Evolutionary conservation across 2,113 vertebrate genomes (phyloP), one percentile per base, ranked within the genome.

Genomic region (Sterrhoptilus dennistouni): DNA sequence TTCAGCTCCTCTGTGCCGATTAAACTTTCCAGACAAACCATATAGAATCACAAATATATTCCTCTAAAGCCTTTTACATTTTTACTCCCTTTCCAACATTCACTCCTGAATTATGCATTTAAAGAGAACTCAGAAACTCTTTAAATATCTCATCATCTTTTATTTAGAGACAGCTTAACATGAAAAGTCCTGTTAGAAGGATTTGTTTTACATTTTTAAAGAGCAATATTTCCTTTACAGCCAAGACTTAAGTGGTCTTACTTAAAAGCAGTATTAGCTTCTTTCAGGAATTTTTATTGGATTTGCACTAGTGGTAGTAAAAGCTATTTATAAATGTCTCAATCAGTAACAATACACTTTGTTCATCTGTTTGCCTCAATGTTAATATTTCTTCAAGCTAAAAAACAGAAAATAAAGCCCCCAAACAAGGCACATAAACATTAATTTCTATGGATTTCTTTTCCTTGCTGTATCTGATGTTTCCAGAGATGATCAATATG

Each of bases 61-160:
- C 14, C 45, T 27, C 70, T 69, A 49, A 88, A 92, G 10, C 45
- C 71, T 95, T 90, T 87, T 52, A 87, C n/a, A 87, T 83, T 87
- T 91, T 89, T 71, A 86, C 75, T 92, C 76, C 42, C 47, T 72
- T 93, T 95, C 75, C 81, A 91, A 89, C 53, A 66, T 92, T 89
- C 68, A 85, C n/a, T 93, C 77, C 56, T 96, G 84, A 97, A 97
- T 97, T 93, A 97, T 96, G 81, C 89, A 96, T 97, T 89, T 83
- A 96, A 83, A 77, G 68, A 0, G 10, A 95, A 80, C 72, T 52
- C 56, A 85, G 81, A 89, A 96, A 95, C 63, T 90, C 85, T 93
- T 96, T 69, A 96, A 95, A 83, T 94, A 92, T 89, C 90, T 95
- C 89, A 90, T 95, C 87, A 96, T 96, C 72, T 96, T 96, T 97